A percentile compares a stretch with the other conserved stretches of the same genome.
Evolutionary conservation across 1,140 invertebrate genomes (phyloP).

Genomic region (Drosophila sucinea): DNA sequence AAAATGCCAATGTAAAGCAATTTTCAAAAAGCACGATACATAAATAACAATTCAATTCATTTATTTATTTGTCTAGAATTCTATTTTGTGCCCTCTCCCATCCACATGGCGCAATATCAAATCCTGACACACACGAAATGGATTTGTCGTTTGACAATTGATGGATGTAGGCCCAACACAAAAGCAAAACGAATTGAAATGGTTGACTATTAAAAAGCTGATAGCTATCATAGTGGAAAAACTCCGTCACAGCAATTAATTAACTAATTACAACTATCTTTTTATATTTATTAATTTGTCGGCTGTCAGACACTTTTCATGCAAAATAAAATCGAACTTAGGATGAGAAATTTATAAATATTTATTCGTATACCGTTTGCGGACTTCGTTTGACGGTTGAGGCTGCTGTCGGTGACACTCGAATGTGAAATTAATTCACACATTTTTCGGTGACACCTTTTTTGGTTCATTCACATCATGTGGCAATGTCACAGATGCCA

Average conservation of each 20-base stretch:
- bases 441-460: not conserved
- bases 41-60: slow-evolving; percentile 13
- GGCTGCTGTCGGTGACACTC: not conserved
- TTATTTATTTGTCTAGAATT: slow-evolving; percentile 5
- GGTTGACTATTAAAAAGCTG: not conserved
- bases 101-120: not conserved
- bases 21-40: slow-evolving; percentile 6
- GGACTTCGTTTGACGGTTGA: not conserved
- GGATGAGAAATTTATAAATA: no score
- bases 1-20: slow-evolving; percentile 6
- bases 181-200: not conserved
- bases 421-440: slow-evolving; percentile 1
- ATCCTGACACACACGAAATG: slow-evolving; percentile 7
- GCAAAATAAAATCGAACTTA: not conserved
- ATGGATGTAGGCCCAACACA: slow-evolving; percentile 1
- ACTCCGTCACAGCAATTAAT: not conserved
- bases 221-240: not conserved
- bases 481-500: slow-evolving; percentile 8
- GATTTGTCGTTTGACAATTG: slow-evolving; percentile 11
- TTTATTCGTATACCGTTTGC: not conserved
- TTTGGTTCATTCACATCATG: not conserved
- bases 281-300: not conserved
- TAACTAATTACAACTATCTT: slow-evolving; percentile 4
- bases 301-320: not conserved
- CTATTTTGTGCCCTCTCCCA: not conserved